Conservation (phyloP, 2,797 vertebrate species). For the Masticophis lateralis region DNA sequence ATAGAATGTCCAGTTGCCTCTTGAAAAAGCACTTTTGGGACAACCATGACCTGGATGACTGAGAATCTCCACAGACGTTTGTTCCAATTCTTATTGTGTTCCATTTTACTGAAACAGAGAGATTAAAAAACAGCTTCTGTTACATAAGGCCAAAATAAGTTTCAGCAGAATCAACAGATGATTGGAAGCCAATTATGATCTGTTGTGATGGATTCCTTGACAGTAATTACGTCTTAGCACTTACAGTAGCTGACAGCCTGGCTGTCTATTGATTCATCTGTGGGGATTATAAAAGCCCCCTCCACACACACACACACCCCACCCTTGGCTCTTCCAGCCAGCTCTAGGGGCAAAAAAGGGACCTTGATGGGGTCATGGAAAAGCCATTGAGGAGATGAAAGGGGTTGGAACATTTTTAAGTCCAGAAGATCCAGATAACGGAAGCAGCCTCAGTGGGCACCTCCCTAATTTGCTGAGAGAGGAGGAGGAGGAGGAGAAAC, state of each 20-base stretch:
- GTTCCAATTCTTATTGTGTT: not conserved
- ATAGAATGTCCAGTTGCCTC: not conserved
- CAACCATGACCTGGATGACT: not conserved
- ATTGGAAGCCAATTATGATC: not conserved
- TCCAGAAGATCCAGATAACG: not conserved
- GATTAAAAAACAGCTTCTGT: not conserved
- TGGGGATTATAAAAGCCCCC: not conserved
- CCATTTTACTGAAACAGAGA: not conserved
- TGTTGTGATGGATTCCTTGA: not conserved
- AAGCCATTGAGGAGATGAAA: not conserved
- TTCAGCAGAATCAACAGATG: no score
- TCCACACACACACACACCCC: accelerated
- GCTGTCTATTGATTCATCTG: not conserved
- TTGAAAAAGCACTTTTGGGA: not conserved
- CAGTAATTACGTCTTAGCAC: not conserved
- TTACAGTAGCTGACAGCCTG: not conserved
- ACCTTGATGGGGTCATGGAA: not conserved
- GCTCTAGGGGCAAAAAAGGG: not conserved
- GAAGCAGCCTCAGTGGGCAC: not conserved
- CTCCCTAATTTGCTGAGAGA: not conserved
- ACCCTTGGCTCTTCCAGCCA: accelerated
- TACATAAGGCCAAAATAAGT: not conserved
- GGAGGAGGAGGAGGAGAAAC: not conserved
- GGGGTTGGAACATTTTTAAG: not conserved
- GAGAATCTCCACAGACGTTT: not conserved